Conservation (phyloP, 1,140 invertebrate genomes). For the Atta cephalotes region DNA sequence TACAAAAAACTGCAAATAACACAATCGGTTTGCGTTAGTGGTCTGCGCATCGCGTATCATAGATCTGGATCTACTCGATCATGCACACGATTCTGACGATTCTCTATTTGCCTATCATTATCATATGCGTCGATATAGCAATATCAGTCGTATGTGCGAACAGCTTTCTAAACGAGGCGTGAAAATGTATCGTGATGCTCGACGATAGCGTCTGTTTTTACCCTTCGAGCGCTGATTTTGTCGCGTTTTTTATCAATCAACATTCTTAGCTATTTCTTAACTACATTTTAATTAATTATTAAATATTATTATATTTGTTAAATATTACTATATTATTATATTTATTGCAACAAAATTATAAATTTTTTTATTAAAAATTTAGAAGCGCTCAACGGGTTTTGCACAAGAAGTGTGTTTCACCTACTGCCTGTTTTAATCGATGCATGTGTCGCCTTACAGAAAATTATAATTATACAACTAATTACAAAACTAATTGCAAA, state of each 20-base stretch:
- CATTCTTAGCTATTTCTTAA: not conserved
- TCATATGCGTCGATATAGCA: constrained; percentile 47
- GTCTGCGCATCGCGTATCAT: not conserved
- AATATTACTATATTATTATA: not conserved
- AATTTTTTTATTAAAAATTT: not conserved
- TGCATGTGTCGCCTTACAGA: constrained; percentile 14
- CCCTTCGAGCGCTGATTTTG: constrained; percentile 28
- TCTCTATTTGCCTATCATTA: constrained; percentile 51
- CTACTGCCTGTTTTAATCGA: not conserved
- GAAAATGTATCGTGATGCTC: constrained; percentile 46
- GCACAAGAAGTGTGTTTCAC: not conserved
- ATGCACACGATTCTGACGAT: constrained; percentile 68
- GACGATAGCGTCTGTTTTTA: constrained; percentile 50
- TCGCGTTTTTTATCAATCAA: not conserved
- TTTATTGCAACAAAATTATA: not conserved
- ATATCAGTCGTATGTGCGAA: constrained; percentile 58
- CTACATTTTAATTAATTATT: not conserved
- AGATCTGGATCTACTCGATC: constrained; percentile 64
- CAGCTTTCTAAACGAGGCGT: constrained; percentile 65
- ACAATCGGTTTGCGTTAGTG: constrained; percentile 71
- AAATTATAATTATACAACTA: constrained; percentile 11
- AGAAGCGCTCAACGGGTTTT: constrained; percentile 11
- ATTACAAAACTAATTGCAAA: not conserved
- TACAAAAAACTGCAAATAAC: constrained; percentile 98
- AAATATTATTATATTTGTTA: not conserved